Conservation (phyloP, 1,140 invertebrate genomes). For the Papilio aristodemus region DNA sequence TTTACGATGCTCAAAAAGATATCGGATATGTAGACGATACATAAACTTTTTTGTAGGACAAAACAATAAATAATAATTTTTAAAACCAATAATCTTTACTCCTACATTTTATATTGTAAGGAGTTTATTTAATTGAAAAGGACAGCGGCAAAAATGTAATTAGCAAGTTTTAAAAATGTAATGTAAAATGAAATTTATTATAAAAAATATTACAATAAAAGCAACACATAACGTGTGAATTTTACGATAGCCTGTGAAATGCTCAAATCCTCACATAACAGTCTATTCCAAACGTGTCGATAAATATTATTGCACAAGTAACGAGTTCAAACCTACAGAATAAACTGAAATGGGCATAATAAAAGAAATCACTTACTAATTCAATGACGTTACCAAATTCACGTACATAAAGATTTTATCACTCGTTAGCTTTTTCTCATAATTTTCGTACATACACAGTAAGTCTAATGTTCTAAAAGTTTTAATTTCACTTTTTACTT, state of each 20-base stretch:
- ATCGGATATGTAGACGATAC: too few relatives aligned
- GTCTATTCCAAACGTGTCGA: background rate
- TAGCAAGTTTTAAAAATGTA: too few relatives aligned
- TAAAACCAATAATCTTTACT: too few relatives aligned
- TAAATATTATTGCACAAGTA: background rate
- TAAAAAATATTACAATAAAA: background rate
- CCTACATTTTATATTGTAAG: too few relatives aligned
- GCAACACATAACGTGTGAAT: background rate
- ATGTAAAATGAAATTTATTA: too few relatives aligned
- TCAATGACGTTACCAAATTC: background rate
- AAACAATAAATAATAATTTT: too few relatives aligned
- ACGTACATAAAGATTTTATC: background rate
- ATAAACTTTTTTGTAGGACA: too few relatives aligned
- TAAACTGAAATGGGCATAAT: background rate
- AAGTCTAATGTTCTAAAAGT: too few relatives aligned
- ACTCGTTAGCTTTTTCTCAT: background rate
- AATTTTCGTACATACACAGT: background rate
- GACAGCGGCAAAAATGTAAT: too few relatives aligned
- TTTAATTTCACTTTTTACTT: too few relatives aligned
- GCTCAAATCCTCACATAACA: background rate
- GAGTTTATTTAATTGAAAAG: too few relatives aligned
- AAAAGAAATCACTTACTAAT: background rate
- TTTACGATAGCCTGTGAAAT: constrained; percentile 6
- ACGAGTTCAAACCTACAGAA: background rate
- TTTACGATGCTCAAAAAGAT: too few relatives aligned